phyloP scores from a whole-genome alignment of 2,797 vertebrate species.

The Ambastaia sidthimunki region DNA sequence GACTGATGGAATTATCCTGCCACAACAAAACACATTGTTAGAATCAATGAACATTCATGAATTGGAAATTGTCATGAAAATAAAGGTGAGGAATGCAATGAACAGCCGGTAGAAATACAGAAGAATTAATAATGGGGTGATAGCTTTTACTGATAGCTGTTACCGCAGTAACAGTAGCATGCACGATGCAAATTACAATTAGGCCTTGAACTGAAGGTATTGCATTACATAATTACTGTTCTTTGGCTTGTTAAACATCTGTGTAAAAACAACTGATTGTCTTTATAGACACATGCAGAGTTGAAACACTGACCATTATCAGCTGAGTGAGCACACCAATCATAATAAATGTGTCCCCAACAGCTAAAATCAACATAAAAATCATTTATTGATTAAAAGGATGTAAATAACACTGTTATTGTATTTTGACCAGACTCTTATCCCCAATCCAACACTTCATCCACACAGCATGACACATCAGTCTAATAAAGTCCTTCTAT shows the following conservation, averaged over 20 bases:
- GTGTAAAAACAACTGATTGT: too few relatives aligned
- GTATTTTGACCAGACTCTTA: too few relatives aligned
- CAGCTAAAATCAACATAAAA: not conserved
- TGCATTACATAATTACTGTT: too few relatives aligned
- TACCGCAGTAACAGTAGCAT: not conserved
- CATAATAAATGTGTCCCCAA: too few relatives aligned
- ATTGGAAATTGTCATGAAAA: slow-evolving; percentile 33
- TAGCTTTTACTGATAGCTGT: not conserved
- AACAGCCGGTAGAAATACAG: slow-evolving; percentile 1
- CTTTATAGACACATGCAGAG: too few relatives aligned
- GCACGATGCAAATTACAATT: not conserved
- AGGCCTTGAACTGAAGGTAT: not conserved
- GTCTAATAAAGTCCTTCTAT: not conserved
- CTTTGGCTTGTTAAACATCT: too few relatives aligned
- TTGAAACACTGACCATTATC: too few relatives aligned
- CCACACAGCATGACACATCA: not conserved
- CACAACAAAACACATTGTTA: slow-evolving; percentile 33
- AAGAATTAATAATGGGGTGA: not conserved
- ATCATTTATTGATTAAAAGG: too few relatives aligned
- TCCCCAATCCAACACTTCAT: not conserved
- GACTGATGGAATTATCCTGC: slow-evolving; percentile 47
- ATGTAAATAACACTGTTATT: too few relatives aligned
- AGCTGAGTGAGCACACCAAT: too few relatives aligned
- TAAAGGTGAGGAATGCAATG: not conserved
- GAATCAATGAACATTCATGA: slow-evolving; percentile 26